These are phyloP conservation scores for Adineta ricciae DNA, from an alignment of 2,888 invertebrate species.

Conservation along the genomic window DNA sequence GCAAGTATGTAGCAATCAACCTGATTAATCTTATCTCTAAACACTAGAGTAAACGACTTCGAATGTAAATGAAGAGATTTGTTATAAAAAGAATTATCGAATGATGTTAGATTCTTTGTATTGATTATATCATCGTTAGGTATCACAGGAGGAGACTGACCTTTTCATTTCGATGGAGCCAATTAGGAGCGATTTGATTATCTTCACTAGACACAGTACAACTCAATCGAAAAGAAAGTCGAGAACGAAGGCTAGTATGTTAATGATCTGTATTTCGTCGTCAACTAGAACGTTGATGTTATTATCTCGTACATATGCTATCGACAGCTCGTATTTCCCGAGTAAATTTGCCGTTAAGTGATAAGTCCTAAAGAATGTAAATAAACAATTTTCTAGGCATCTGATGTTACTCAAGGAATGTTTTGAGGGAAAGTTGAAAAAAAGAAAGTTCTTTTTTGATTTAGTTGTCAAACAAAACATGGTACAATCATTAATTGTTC, in stretches of 20 bases:
- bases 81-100: too few relatives aligned
- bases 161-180: background rate
- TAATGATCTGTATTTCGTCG: background rate
- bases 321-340: background rate
- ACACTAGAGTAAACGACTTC: too few relatives aligned
- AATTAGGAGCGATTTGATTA: background rate
- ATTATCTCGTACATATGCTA: background rate
- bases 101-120: background rate
- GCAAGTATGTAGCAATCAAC: background rate
- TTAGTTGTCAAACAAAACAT: background rate
- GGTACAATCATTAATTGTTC: background rate
- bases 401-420: background rate
- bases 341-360: background rate
- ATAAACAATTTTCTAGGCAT: background rate
- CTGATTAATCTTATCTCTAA: too few relatives aligned
- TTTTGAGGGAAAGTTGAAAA: background rate
- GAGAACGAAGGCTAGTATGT: too few relatives aligned
- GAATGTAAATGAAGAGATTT: background rate
- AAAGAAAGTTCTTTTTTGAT: background rate
- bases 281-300: background rate
- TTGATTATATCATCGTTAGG: background rate
- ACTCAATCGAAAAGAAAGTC: background rate
- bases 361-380: background rate
- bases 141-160: background rate
- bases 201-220: too few relatives aligned